Evolutionary conservation across 2,888 invertebrate species (phyloP), one percentile per base, ranked within the genome.

Genomic region (Drosophila helvetica): DNA sequence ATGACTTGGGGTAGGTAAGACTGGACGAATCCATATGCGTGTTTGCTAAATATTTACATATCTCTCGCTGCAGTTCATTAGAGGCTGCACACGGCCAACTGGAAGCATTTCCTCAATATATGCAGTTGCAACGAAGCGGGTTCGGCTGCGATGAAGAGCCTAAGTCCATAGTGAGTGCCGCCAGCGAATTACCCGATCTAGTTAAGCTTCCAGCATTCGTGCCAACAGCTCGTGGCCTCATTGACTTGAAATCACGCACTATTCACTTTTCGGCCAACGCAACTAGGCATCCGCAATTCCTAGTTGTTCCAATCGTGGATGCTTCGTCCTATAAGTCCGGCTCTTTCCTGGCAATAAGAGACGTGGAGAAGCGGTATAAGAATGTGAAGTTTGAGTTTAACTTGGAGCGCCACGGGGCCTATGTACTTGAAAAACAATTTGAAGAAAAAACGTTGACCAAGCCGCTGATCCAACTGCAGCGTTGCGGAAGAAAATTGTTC

Each of bases 311-410:
- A 38, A 38, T 38, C 12, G 38, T 38, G 38, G 7, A n/a, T 7
- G n/a, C 15, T 7, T 1, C 15, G 38, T 38, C 38, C 15, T 38
- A 38, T n/a, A 38, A n/a, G 7, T 15, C 2, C 38, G 7, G 38
- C 30, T 81, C 88, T 0, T 51, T 80, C 15, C 60, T 90, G 22
- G 60, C 54, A n/a, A 19, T 19, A 1, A 71, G 78, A 43, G 91
- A 90, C 76, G 67, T 62, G 2, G 64, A 58, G 43, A 62, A 52
- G 6, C 87, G 90, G 48, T 90, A 79, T 50, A 50, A 88, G 15
- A 85, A 79, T 66, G 78, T 75, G 0, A 80, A 79, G 17, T 89
- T 89, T 72, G 88, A 89, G 6, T 88, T 89, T 38, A 74, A 56
- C 0, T 53, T 89, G 46, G 91, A 91, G 53, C 87, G 88, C 6